Percentiles rank a stretch among this genome's conserved stretches.
Conservation (phyloP, 2,888 invertebrate species). For the Spilosoma lubricipeda region DNA sequence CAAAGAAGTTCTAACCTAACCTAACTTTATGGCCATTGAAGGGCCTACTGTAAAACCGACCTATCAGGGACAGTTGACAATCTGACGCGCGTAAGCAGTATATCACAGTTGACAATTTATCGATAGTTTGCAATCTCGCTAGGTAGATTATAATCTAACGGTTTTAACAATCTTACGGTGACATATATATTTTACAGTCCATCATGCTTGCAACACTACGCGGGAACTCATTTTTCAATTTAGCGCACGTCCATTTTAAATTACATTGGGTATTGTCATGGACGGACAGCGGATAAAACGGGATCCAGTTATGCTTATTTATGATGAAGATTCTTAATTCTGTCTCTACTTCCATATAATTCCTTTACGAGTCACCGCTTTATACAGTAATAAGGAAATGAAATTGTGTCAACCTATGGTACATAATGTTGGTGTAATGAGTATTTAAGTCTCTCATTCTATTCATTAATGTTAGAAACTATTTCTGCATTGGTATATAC, state of each 20-base stretch:
- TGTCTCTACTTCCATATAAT: slow-evolving; percentile 23
- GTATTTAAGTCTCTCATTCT: slow-evolving; percentile 10
- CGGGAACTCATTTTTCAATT: slow-evolving; percentile 59
- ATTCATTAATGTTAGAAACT: not conserved
- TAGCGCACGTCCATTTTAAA: slow-evolving; percentile 52
- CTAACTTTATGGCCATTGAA: no score
- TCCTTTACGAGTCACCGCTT: slow-evolving; percentile 31
- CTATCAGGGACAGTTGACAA: no score
- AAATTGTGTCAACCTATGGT: slow-evolving; percentile 19
- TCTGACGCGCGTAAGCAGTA: no score
- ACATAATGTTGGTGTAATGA: slow-evolving; percentile 10
- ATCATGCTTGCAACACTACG: slow-evolving; percentile 31
- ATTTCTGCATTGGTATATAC: not conserved
- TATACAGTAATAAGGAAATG: slow-evolving; percentile 39
- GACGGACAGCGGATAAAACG: slow-evolving; percentile 35
- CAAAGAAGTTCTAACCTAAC: no score
- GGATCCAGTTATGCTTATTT: slow-evolving; percentile 42
- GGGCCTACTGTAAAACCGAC: no score
- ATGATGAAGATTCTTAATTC: slow-evolving; percentile 32
- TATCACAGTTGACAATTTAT: no score
- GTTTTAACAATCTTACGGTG: no score
- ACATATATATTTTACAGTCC: slow-evolving; percentile 29
- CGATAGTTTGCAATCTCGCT: no score
- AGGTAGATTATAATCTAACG: no score
- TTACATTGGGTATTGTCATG: slow-evolving; percentile 51